Percentiles rank a stretch among this genome's conserved stretches.
These are phyloP conservation scores for Oreochromis tanganicae DNA, from an alignment of 2,113 vertebrate species.

Conservation along the genomic window DNA sequence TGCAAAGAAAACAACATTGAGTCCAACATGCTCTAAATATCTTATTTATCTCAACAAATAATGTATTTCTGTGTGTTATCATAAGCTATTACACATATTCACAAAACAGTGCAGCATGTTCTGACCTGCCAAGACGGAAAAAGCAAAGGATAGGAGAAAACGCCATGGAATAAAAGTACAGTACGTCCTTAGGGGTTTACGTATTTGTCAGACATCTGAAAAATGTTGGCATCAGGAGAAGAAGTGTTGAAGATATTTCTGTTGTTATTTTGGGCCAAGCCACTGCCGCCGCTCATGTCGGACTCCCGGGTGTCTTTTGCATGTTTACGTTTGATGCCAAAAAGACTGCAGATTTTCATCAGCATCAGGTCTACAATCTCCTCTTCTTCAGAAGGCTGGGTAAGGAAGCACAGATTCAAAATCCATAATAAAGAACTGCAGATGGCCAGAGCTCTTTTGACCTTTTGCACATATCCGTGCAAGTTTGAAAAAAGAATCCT, in stretches of 20 bases:
- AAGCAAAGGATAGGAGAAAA: neutral
- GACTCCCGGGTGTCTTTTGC: neutral
- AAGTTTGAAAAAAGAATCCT: neutral
- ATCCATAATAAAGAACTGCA: neutral
- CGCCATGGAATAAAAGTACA: neutral
- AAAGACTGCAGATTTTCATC: slow-evolving; percentile 77
- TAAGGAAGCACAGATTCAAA: neutral
- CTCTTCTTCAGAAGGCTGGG: slow-evolving; percentile 84
- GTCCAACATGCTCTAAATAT: neutral
- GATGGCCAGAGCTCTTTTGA: neutral
- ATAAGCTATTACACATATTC: neutral
- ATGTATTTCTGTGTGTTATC: neutral
- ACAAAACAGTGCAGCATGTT: neutral
- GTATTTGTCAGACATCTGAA: neutral
- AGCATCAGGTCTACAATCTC: slow-evolving; percentile 85
- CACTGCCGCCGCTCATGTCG: neutral
- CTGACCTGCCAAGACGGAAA: neutral
- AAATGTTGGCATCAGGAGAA: neutral
- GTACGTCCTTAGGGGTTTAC: neutral
- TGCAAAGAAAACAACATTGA: neutral
- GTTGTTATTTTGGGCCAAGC: neutral
- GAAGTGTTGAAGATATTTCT: neutral
- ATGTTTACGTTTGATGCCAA: slow-evolving; percentile 73
- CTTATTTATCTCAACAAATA: neutral
- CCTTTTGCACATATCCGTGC: neutral